These are phyloP conservation scores for Sycophila sp. DNA, from an alignment of 1,140 invertebrate species.

Conservation along the genomic window DNA sequence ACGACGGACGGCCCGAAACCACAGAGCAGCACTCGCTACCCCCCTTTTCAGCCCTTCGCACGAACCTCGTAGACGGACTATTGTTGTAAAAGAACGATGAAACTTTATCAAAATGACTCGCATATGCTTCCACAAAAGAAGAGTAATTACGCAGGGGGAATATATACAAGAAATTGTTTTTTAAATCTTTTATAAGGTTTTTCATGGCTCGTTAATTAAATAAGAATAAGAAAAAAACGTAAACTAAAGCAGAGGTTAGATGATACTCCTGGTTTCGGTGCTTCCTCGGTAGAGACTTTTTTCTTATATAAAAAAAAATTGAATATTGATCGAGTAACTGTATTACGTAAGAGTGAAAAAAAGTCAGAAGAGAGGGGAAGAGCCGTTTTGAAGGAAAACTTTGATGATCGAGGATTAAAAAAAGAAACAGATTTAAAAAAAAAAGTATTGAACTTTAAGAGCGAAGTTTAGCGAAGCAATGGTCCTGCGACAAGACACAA, in stretches of 20 bases:
- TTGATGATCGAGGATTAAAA: no score
- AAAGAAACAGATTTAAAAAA: no score
- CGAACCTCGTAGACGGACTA: neutral
- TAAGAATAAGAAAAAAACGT: no score
- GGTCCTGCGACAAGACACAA: conserved; percentile 62
- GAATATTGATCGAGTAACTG: conserved; percentile 27
- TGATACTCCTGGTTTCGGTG: conserved; percentile 36
- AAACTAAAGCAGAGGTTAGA: conserved; percentile 14
- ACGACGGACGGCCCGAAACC: conserved; percentile 32
- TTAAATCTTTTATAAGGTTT: conserved; percentile 38
- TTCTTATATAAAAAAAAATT: conserved; percentile 34
- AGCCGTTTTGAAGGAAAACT: conserved; percentile 34
- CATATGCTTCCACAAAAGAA: conserved; percentile 24
- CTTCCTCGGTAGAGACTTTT: conserved; percentile 28
- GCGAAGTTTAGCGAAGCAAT: conserved; percentile 53
- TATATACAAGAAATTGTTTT: conserved; percentile 35
- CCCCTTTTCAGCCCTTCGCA: neutral
- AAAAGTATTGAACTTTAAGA: conserved; percentile 48
- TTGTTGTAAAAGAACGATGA: neutral
- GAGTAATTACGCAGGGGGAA: neutral
- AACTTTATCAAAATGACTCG: conserved; percentile 16
- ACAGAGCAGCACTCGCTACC: conserved; percentile 17
- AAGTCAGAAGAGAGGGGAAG: conserved; percentile 38
- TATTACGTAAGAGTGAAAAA: conserved; percentile 38
- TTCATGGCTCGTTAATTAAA: conserved; percentile 22